Percentiles rank a stretch among this genome's conserved stretches.
Conservation (phyloP, 2,888 invertebrate species). For the Andricus quercusramuli region DNA sequence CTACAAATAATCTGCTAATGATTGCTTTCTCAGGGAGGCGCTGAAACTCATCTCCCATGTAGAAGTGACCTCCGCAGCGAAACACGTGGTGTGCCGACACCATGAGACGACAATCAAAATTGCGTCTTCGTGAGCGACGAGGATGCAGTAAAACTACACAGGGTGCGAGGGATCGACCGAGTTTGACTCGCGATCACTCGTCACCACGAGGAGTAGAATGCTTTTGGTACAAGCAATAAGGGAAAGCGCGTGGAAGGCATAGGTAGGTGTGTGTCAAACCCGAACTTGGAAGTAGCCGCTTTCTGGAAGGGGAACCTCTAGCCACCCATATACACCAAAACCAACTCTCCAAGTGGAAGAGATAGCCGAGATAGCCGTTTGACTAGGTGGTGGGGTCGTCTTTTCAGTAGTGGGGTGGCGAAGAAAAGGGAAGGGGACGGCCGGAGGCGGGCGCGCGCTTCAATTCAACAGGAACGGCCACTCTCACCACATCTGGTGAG, state of each 20-base stretch:
- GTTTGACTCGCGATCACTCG: conserved; percentile 49
- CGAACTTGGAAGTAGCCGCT: conserved; percentile 62
- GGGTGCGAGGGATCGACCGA: conserved; percentile 16
- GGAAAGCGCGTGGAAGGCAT: conserved; percentile 51
- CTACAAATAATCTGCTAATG: conserved; percentile 38
- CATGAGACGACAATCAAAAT: conserved; percentile 8
- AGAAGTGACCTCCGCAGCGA: not conserved
- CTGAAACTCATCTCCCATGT: not conserved
- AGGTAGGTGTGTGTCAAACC: conserved; percentile 46
- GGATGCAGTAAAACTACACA: not conserved
- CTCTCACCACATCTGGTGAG: conserved; percentile 75
- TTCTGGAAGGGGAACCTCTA: conserved; percentile 61
- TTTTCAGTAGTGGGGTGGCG: conserved; percentile 62
- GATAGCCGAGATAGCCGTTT: conserved; percentile 74
- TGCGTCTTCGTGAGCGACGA: not conserved
- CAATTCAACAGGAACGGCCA: conserved; percentile 74
- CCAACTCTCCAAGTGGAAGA: conserved; percentile 69
- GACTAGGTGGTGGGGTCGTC: conserved; percentile 60
- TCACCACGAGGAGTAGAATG: conserved; percentile 53
- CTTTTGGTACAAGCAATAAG: conserved; percentile 42
- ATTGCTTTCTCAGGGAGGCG: conserved; percentile 12
- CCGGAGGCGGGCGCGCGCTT: conserved; percentile 76
- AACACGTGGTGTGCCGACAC: conserved; percentile 31
- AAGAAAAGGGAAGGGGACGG: conserved; percentile 67
- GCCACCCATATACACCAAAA: conserved; percentile 60